A percentile compares a stretch with the other conserved stretches of the same genome.
These are phyloP conservation scores for Sebastes diploproa DNA, from an alignment of 2,797 vertebrate species.

Conservation along the genomic window DNA sequence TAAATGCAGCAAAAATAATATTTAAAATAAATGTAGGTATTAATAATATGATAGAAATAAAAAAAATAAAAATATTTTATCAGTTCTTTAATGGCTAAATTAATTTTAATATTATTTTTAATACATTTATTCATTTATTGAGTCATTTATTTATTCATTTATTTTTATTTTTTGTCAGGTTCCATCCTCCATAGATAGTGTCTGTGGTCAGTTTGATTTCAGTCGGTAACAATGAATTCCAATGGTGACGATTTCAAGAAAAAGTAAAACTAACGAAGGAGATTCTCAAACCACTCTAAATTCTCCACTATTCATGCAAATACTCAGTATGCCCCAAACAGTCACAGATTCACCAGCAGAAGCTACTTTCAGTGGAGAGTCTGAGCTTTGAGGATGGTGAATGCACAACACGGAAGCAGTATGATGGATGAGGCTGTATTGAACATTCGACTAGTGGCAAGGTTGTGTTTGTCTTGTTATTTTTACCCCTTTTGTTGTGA, in stretches of 20 bases:
- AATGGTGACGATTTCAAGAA: neutral
- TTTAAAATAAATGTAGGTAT: neutral
- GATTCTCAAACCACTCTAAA: neutral
- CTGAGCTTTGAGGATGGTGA: slow-evolving; percentile 7
- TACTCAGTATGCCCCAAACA: neutral
- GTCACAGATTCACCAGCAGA: neutral
- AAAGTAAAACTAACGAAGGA: neutral
- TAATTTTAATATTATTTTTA: too few relatives aligned
- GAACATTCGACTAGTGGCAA: slow-evolving; percentile 31
- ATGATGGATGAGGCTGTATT: slow-evolving; percentile 24
- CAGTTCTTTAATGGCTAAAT: too few relatives aligned
- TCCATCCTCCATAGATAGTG: neutral
- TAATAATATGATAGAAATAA: neutral
- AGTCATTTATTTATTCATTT: too few relatives aligned
- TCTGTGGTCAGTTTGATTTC: neutral
- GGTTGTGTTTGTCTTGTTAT: slow-evolving; percentile 20
- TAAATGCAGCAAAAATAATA: too few relatives aligned
- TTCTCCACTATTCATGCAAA: neutral
- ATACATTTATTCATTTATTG: too few relatives aligned
- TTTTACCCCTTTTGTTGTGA: slow-evolving; percentile 3
- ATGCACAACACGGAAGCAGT: neutral
- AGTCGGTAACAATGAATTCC: neutral
- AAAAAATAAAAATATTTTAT: too few relatives aligned
- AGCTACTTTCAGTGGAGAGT: neutral
- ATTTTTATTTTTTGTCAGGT: neutral